phyloP scores from a whole-genome alignment of 2,797 vertebrate genomes.

The Euphonia xanthogaster region DNA sequence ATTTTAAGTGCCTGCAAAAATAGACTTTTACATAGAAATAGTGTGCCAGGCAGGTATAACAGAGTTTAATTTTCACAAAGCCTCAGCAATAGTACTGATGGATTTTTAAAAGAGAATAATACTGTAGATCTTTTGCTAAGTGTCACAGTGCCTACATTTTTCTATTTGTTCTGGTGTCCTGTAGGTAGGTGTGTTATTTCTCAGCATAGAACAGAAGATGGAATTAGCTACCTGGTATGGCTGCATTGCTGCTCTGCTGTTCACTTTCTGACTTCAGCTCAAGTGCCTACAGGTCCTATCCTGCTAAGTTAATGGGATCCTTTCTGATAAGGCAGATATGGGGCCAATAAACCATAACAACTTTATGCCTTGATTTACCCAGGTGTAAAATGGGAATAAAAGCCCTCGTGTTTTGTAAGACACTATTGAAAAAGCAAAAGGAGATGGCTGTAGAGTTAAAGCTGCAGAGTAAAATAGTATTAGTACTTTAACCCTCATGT shows the following conservation, averaged over 20 bases:
- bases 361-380: slow-evolving; percentile 50
- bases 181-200: slow-evolving; percentile 27
- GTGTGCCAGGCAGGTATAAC: slow-evolving; percentile 6
- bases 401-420: background rate
- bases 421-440: background rate
- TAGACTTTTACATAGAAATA: slow-evolving; percentile 17
- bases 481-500: background rate
- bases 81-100: background rate
- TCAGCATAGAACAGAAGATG: background rate
- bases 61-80: slow-evolving; percentile 35
- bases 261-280: slow-evolving; percentile 11
- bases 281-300: slow-evolving; percentile 17
- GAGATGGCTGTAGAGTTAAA: background rate
- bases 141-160: background rate
- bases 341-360: slow-evolving; percentile 28
- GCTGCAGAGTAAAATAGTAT: background rate
- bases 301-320: slow-evolving; percentile 38
- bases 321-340: slow-evolving; percentile 39
- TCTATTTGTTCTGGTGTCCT: slow-evolving; percentile 34
- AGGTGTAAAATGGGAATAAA: slow-evolving; percentile 50
- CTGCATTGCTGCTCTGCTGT: background rate
- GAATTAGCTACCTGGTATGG: slow-evolving; percentile 24
- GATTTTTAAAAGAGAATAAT: slow-evolving; percentile 31
- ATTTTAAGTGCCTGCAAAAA: slow-evolving; percentile 42
- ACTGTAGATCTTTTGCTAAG: background rate